phyloP scores from a whole-genome alignment of 2,888 invertebrate genomes.

The Miltochrista miniata region DNA sequence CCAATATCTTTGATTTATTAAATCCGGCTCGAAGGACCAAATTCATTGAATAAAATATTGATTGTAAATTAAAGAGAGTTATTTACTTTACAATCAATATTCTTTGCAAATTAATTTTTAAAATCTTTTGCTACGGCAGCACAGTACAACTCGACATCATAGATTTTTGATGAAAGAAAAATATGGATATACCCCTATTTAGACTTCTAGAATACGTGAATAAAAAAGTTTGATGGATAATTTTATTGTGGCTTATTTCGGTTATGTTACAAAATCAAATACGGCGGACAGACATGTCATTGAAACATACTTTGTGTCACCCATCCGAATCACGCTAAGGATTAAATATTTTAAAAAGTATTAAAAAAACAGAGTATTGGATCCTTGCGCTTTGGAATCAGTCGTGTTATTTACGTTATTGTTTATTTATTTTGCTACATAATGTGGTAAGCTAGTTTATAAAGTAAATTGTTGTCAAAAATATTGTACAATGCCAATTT shows the following conservation, averaged over 20 bases:
- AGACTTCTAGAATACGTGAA: too few species aligned
- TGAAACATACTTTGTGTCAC: constrained; percentile 24
- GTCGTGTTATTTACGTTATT: constrained; percentile 34
- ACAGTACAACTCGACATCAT: too few species aligned
- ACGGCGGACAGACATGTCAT: constrained; percentile 25
- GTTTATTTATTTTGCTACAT: constrained; percentile 47
- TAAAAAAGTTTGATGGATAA: too few species aligned
- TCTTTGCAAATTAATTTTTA: too few species aligned
- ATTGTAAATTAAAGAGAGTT: too few species aligned
- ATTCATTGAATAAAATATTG: too few species aligned
- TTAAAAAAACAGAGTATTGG: constrained; percentile 22
- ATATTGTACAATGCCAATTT: too few species aligned
- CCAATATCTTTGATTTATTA: too few species aligned
- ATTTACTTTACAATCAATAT: too few species aligned
- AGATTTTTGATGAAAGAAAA: not conserved
- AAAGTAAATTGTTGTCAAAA: constrained; percentile 47
- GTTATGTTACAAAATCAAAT: constrained; percentile 11
- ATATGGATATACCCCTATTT: not conserved
- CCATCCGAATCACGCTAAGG: constrained; percentile 37
- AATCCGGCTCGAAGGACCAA: too few species aligned
- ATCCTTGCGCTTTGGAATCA: constrained; percentile 56
- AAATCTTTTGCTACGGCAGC: too few species aligned
- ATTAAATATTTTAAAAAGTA: not conserved
- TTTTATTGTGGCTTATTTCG: too few species aligned
- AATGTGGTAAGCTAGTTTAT: constrained; percentile 41